Conservation (phyloP, 2,797 vertebrate species). For the Rhinogobio ventralis region DNA sequence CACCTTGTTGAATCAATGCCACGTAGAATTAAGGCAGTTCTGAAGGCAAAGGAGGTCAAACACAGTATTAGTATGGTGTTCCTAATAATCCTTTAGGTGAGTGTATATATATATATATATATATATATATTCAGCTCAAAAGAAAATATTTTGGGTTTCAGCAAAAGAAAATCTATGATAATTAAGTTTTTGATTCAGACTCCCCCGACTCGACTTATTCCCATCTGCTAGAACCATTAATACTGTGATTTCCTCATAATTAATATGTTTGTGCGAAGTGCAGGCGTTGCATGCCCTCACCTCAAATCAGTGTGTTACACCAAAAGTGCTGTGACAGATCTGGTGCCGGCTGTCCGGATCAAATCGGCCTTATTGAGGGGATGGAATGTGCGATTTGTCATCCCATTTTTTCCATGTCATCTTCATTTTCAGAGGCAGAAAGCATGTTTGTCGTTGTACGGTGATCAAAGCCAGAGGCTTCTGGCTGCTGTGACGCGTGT, state of each 20-base stretch:
- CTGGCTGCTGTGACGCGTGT: conserved; percentile 11
- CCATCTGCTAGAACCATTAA: not conserved
- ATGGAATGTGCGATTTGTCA: conserved; percentile 48
- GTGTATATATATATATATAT: no score
- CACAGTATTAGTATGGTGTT: no score
- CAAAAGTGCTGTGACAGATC: conserved; percentile 38
- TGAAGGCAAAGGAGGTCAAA: no score
- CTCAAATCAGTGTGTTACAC: conserved; percentile 34
- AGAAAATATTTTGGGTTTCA: not conserved
- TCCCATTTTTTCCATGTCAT: conserved; percentile 48
- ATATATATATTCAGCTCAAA: not conserved
- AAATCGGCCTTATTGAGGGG: conserved; percentile 35
- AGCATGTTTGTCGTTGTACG: conserved; percentile 39
- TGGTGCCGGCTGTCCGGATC: conserved; percentile 33
- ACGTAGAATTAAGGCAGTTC: no score
- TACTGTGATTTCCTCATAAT: conserved; percentile 4
- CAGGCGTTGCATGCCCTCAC: not conserved
- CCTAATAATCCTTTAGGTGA: no score
- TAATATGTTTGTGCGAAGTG: not conserved
- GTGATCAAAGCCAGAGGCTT: conserved; percentile 53
- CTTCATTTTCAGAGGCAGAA: conserved; percentile 21
- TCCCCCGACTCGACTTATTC: not conserved
- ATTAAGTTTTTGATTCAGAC: not conserved
- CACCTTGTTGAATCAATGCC: no score
- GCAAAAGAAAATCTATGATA: not conserved